These are phyloP conservation scores for Heteromormyrus szaboi DNA, from an alignment of 2,797 vertebrate species.

Conservation along the genomic window DNA sequence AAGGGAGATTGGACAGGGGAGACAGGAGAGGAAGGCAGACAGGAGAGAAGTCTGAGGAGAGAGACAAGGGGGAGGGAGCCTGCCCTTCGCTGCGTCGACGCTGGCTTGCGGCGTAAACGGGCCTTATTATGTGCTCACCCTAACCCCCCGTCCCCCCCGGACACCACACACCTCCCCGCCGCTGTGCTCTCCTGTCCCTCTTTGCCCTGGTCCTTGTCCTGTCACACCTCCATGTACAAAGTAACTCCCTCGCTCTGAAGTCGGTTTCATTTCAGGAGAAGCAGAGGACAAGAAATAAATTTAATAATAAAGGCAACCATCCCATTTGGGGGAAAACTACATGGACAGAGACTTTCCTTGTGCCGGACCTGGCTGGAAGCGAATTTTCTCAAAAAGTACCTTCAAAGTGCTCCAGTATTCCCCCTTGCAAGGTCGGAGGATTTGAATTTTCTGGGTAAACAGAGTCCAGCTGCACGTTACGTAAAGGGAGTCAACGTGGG, in stretches of 20 bases:
- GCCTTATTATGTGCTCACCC: slow-evolving; percentile 37
- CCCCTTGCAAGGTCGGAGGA: not conserved
- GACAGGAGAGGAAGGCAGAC: slow-evolving; percentile 33
- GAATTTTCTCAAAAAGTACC: not conserved
- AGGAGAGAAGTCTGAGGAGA: slow-evolving; percentile 30
- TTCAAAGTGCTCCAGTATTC: not conserved
- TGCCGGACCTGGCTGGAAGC: not conserved
- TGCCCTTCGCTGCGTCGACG: slow-evolving; percentile 30
- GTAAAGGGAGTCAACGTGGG: not conserved
- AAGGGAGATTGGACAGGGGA: slow-evolving; percentile 27
- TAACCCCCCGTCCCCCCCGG: slow-evolving; percentile 7
- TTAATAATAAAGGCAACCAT: not conserved
- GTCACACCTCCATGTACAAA: not conserved
- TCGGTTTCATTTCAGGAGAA: not conserved
- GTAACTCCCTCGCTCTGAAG: not conserved
- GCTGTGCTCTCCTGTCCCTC: not conserved
- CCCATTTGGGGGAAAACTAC: not conserved
- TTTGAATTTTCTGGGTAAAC: not conserved
- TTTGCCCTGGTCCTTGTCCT: not conserved
- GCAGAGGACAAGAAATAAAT: not conserved
- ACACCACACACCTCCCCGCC: slow-evolving; percentile 32
- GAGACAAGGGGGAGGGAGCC: slow-evolving; percentile 34
- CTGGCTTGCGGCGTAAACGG: slow-evolving; percentile 30
- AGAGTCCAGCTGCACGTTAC: slow-evolving; percentile 8
- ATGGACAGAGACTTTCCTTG: not conserved